Evolutionary conservation across 64 coral and sea anemone species (phyloP).

Genomic region (Porites australiensis): DNA sequence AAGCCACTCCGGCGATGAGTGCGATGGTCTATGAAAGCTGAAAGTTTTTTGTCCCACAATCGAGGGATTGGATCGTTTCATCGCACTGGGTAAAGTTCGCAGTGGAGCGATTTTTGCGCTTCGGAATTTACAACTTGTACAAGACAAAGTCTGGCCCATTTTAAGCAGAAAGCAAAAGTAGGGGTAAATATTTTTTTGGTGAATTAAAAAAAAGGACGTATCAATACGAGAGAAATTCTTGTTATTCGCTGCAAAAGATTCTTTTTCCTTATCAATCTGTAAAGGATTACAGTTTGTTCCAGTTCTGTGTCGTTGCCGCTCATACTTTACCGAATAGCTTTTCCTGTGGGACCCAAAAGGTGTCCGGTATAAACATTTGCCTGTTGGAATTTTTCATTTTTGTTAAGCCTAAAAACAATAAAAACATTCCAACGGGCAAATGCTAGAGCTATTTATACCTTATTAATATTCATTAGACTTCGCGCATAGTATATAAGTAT

Average conservation of each 20-base stretch:
- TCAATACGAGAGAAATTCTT: neutral
- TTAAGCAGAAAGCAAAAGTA: neutral
- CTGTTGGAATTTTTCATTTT: no score
- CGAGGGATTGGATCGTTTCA: neutral
- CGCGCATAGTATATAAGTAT: no score
- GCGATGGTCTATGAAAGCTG: neutral
- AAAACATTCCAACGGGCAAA: no score
- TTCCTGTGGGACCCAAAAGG: no score
- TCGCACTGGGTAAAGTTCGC: neutral
- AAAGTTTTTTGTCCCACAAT: neutral
- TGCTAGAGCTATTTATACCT: no score
- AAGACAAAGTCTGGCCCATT: constrained; percentile 4
- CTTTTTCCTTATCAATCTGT: no score
- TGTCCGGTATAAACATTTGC: no score
- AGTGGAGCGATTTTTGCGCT: neutral
- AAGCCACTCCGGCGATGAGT: neutral
- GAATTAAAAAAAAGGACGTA: neutral
- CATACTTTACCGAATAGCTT: no score
- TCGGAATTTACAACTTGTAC: neutral
- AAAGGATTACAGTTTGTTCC: no score
- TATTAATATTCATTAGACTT: no score
- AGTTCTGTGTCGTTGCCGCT: no score
- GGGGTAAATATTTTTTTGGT: neutral
- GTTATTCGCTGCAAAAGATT: neutral
- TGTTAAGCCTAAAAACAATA: no score